Evolutionary conservation across 2,113 vertebrate genomes (phyloP).

Genomic region (Lanius collurio): DNA sequence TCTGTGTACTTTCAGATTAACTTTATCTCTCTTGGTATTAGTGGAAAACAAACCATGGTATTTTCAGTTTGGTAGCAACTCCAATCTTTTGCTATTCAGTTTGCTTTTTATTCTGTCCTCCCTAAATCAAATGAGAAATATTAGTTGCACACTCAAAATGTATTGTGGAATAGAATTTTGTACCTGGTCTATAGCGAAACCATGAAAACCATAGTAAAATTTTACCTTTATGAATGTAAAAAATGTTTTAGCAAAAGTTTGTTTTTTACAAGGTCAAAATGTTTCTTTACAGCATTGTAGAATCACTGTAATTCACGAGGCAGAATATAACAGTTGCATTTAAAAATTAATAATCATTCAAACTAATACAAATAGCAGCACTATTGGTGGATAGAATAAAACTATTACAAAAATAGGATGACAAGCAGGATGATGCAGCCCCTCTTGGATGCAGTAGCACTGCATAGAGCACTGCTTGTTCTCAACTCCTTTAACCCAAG

Average conservation of each 20-base stretch:
- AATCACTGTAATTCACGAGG: not conserved
- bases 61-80: not conserved
- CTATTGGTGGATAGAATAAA: not conserved
- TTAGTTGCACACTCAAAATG: not conserved
- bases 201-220: not conserved
- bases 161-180: not conserved
- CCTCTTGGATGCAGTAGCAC: not conserved
- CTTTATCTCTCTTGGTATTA: conserved; percentile 2
- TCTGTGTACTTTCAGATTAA: conserved; percentile 22
- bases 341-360: not conserved
- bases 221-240: not conserved
- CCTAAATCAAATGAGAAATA: not conserved
- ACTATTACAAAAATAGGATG: not conserved
- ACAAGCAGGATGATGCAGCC: not conserved
- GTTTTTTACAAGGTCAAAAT: not conserved
- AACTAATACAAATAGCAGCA: not conserved
- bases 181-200: not conserved
- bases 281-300: not conserved
- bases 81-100: not conserved
- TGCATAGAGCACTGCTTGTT: not conserved
- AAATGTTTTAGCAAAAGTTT: not conserved
- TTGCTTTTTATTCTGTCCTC: not conserved
- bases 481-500: not conserved
- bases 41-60: not conserved
- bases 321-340: not conserved